Base-by-base conservation (phyloP, 2,888 invertebrate genomes). In the Drosophila siamana region DNA sequence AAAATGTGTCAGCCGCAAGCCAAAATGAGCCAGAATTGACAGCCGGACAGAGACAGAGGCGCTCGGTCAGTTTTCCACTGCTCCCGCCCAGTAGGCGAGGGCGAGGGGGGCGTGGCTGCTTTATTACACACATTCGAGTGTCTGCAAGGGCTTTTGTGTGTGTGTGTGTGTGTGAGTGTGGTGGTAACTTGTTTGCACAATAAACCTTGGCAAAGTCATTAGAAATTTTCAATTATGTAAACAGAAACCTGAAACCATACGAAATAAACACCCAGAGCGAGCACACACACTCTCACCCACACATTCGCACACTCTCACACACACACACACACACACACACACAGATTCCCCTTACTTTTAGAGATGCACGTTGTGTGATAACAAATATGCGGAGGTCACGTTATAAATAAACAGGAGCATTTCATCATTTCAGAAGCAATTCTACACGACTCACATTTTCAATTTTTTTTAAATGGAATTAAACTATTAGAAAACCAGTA, bases 161-260 rank as follows among this genome's bases (percentile, higher is more conserved):
- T 11, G 24, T 47, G 22, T 16, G 44, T 44, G 56, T 30, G 22
- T 40, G 11, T 60, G 22, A 36, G 55, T n/a, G n/a, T n/a, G n/a
- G 43, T 43, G 22, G 22, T 38, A 69, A 66, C 52, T 73, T 84
- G 69, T 75, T 63, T 79, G 69, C 69, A 66, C 79, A 81, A 74
- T 84, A 84, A 79, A 79, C 77, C 79, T 77, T 70, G 66, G 72
- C 67, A 74, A 81, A 79, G 77, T 74, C 80, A 84, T 85, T 84
- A 76, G 85, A 74, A 81, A 82, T 67, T 80, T 84, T 84, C 86
- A 85, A 84, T 86, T 86, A 85, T 86, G 73, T 76, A 78, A 80
- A 80, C 77, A 77, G 51, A 43, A 69, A 54, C 36, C 52, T 40
- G 48, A 68, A 69, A 54, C 66, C 59, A 60, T 43, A 50, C 28